These are phyloP conservation scores for Malurus leucopterus DNA, from an alignment of 2,797 vertebrate species.

Conservation along the genomic window DNA sequence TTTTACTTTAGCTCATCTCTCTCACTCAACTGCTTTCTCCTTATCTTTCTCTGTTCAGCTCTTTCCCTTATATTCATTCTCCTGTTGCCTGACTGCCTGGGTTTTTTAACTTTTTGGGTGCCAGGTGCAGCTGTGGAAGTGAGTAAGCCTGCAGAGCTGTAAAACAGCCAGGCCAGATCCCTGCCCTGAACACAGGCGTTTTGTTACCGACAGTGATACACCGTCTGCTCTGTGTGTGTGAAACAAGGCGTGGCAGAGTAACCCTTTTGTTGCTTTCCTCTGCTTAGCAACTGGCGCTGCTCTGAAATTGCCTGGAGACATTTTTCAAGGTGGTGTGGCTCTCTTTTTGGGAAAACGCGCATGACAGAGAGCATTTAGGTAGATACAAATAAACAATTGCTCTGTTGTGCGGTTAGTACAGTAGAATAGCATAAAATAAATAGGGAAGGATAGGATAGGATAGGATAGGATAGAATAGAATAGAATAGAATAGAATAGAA, in stretches of 20 bases:
- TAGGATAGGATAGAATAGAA: background rate
- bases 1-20: background rate
- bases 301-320: background rate
- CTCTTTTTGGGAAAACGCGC: background rate
- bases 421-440: too few relatives aligned
- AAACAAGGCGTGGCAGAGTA: conserved; percentile 34
- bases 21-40: background rate
- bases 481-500: background rate
- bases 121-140: background rate
- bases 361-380: background rate
- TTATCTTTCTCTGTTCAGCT: background rate
- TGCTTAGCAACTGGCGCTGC: background rate
- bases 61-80: background rate
- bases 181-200: background rate
- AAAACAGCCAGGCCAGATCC: background rate
- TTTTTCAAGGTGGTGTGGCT: background rate
- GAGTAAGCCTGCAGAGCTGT: background rate
- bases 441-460: background rate
- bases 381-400: background rate
- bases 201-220: conserved; percentile 1
- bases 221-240: background rate
- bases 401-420: background rate
- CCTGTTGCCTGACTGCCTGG: background rate
- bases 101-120: background rate
- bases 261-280: background rate